Evolutionary conservation across 1,140 invertebrate species (phyloP).

Genomic region (Leptonema lineaticorne): DNA sequence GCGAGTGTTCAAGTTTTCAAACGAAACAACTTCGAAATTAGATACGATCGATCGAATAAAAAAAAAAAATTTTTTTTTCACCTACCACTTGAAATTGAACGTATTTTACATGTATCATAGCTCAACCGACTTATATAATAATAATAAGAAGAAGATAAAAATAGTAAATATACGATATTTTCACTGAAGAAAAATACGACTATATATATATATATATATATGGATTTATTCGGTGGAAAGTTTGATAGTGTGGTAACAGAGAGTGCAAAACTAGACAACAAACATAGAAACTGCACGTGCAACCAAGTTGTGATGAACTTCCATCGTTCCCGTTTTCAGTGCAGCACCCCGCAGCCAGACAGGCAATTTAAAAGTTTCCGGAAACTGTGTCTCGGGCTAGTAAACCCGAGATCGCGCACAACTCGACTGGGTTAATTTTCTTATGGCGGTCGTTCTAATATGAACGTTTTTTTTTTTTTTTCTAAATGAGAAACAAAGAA

Average conservation of each 20-base stretch:
- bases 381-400: not conserved
- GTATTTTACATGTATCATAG: too few species aligned
- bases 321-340: not conserved
- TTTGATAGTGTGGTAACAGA: conserved; percentile 12
- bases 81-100: too few species aligned
- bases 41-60: not conserved
- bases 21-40: too few species aligned
- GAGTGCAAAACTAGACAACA: conserved; percentile 13
- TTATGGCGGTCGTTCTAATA: too few species aligned
- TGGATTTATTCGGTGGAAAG: not conserved
- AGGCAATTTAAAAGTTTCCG: conserved; percentile 22
- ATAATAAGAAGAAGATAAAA: too few species aligned
- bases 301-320: conserved; percentile 25
- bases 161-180: too few species aligned
- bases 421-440: not conserved
- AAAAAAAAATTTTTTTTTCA: not conserved
- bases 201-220: not conserved
- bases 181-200: not conserved
- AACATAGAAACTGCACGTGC: conserved; percentile 15
- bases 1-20: too few species aligned
- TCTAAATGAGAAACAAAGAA: too few species aligned
- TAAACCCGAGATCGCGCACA: not conserved
- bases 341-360: conserved; percentile 13
- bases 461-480: too few species aligned
- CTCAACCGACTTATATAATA: too few species aligned